Conservation (phyloP, 2,888 invertebrate species). For the Lithophane leautieri region DNA sequence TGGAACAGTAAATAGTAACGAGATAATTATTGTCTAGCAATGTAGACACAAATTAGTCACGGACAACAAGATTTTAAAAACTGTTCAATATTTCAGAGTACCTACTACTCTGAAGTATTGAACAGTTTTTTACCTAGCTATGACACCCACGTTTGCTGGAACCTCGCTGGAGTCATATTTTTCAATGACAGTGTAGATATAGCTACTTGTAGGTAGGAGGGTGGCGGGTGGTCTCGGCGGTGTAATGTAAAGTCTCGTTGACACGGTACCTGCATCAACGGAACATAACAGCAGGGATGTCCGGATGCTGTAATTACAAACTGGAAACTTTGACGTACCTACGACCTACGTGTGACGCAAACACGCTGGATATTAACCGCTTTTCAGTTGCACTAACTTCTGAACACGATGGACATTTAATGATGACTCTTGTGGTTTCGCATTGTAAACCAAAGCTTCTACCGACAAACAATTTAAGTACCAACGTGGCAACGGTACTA, state of each 20-base stretch:
- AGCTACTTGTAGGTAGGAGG: constrained; percentile 50
- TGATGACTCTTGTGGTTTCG: constrained; percentile 10
- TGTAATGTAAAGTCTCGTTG: constrained; percentile 65
- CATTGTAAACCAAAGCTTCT: neutral
- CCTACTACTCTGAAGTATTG: too few species aligned
- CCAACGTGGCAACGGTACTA: neutral
- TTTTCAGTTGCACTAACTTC: constrained; percentile 23
- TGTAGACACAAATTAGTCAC: constrained; percentile 6
- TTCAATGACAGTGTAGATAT: constrained; percentile 60
- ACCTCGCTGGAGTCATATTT: constrained; percentile 61
- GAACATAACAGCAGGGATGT: constrained; percentile 45
- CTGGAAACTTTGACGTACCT: constrained; percentile 48
- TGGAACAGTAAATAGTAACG: constrained; percentile 4
- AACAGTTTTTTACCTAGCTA: too few species aligned
- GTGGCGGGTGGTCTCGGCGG: constrained; percentile 66
- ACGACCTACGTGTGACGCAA: constrained; percentile 33
- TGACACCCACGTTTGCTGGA: constrained; percentile 28
- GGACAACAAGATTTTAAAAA: neutral
- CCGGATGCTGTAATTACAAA: constrained; percentile 53
- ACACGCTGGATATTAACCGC: constrained; percentile 34
- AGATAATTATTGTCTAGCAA: constrained; percentile 4
- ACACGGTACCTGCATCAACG: constrained; percentile 71
- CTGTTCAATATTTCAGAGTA: constrained; percentile 18
- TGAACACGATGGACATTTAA: constrained; percentile 6
- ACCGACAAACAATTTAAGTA: neutral